A percentile compares a stretch with the other conserved stretches of the same genome.
Evolutionary conservation across 53 echinoderm and acorn worm genomes (phyloP).

Genomic region (Astropecten irregularis): DNA sequence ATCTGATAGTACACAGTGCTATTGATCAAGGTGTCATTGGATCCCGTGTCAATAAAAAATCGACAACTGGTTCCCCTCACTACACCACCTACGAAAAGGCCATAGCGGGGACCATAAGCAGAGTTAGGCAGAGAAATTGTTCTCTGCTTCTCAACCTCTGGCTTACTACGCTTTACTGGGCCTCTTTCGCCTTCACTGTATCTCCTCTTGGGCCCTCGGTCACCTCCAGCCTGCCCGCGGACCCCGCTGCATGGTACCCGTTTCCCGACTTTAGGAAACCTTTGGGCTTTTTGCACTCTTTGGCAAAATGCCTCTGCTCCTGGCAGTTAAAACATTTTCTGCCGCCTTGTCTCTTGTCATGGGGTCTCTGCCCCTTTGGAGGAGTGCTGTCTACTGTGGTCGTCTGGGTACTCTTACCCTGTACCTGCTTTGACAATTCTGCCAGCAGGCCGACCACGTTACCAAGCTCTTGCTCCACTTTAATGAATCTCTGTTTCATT

Average conservation of each 20-base stretch:
- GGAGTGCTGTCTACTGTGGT: background rate
- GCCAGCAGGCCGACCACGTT: background rate
- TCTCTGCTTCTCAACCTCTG: too few relatives aligned
- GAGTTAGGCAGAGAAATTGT: too few relatives aligned
- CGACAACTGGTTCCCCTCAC: too few relatives aligned
- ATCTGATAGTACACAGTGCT: too few relatives aligned
- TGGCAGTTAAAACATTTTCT: background rate
- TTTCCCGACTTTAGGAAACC: background rate
- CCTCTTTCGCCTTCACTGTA: too few relatives aligned
- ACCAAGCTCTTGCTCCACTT: background rate
- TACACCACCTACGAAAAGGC: too few relatives aligned
- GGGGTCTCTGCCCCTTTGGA: background rate
- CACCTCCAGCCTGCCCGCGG: background rate
- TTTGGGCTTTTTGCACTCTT: background rate
- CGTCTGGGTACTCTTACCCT: background rate
- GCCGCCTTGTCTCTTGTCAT: background rate
- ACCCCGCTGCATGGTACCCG: background rate
- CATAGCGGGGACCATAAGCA: too few relatives aligned
- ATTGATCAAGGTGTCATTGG: too few relatives aligned
- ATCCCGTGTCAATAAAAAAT: too few relatives aligned
- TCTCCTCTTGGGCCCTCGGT: conserved; percentile 5
- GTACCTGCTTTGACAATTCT: background rate
- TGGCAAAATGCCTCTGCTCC: background rate
- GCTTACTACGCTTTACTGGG: too few relatives aligned
- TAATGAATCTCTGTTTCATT: background rate